Evolutionary conservation across 2,797 vertebrate genomes (phyloP).

Genomic region (Cyprinella venusta): DNA sequence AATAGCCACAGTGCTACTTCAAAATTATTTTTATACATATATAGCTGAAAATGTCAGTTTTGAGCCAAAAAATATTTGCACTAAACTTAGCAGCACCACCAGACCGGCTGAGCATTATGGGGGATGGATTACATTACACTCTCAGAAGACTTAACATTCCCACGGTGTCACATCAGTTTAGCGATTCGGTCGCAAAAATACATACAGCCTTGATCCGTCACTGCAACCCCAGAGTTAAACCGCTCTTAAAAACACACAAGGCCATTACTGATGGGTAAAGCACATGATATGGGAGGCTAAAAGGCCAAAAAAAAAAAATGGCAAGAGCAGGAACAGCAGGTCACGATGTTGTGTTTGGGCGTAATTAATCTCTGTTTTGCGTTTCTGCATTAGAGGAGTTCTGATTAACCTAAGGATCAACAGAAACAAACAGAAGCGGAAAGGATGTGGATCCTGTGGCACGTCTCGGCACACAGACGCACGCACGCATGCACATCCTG

Average conservation of each 20-base stretch:
- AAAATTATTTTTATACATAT: slow-evolving; percentile 34
- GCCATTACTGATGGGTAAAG: slow-evolving; percentile 15
- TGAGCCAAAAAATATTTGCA: slow-evolving; percentile 39
- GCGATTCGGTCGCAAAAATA: slow-evolving; percentile 40
- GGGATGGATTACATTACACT: slow-evolving; percentile 57
- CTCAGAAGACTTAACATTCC: slow-evolving; percentile 50
- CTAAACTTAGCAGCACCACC: slow-evolving; percentile 56
- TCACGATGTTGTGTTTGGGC: slow-evolving; percentile 22
- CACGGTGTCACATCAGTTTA: slow-evolving; percentile 63
- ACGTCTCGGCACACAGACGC: background rate
- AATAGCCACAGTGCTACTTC: background rate
- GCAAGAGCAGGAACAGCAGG: background rate
- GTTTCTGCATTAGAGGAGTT: slow-evolving; percentile 23
- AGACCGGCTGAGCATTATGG: slow-evolving; percentile 40
- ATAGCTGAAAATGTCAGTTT: slow-evolving; percentile 40
- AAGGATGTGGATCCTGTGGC: slow-evolving; percentile 22
- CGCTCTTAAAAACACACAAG: slow-evolving; percentile 29
- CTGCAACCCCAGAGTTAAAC: slow-evolving; percentile 46
- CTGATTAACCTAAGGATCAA: slow-evolving; percentile 40
- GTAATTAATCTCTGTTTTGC: slow-evolving; percentile 33
- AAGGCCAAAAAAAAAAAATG: background rate
- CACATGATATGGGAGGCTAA: slow-evolving; percentile 23
- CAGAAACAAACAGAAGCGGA: slow-evolving; percentile 45
- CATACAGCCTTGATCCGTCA: slow-evolving; percentile 28
- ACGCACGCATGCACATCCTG: slow-evolving; percentile 18